Evolutionary conservation across 2,888 invertebrate species (phyloP).

Genomic region (Podabrus alpinus): DNA sequence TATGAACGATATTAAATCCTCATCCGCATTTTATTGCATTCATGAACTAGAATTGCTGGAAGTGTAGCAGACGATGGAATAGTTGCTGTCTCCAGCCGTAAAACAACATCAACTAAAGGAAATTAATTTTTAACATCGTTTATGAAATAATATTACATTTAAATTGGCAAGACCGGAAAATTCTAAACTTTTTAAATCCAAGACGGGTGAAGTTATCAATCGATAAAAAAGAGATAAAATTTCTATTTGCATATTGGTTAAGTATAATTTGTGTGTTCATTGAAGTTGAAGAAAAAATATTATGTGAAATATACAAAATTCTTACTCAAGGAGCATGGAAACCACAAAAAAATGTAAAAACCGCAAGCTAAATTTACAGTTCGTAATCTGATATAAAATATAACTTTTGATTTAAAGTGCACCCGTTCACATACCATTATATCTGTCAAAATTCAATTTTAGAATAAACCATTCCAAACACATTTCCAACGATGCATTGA

Average conservation of each 20-base stretch:
- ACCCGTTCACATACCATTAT: not conserved
- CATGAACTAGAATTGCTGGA: not conserved
- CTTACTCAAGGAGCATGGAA: slow-evolving; percentile 5
- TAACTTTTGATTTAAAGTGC: slow-evolving; percentile 3
- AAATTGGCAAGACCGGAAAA: not conserved
- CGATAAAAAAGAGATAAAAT: not conserved
- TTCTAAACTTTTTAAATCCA: not conserved
- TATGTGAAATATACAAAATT: not conserved
- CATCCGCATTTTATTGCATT: not conserved
- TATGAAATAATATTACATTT: not conserved
- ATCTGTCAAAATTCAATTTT: slow-evolving; percentile 1
- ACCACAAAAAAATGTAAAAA: slow-evolving; percentile 9
- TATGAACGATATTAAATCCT: not conserved
- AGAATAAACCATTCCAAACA: not conserved
- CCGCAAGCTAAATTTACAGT: slow-evolving; percentile 9
- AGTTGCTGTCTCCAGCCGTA: not conserved
- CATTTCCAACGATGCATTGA: not conserved
- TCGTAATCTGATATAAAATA: not conserved
- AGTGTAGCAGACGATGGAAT: not conserved
- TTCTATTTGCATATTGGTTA: not conserved
- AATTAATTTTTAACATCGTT: not conserved
- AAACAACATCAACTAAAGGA: not conserved
- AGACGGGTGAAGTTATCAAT: not conserved
- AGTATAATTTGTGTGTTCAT: not conserved
- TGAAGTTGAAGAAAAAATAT: not conserved